Conservation (phyloP, 2,113 vertebrate species). For the Sinosuthora webbiana region DNA sequence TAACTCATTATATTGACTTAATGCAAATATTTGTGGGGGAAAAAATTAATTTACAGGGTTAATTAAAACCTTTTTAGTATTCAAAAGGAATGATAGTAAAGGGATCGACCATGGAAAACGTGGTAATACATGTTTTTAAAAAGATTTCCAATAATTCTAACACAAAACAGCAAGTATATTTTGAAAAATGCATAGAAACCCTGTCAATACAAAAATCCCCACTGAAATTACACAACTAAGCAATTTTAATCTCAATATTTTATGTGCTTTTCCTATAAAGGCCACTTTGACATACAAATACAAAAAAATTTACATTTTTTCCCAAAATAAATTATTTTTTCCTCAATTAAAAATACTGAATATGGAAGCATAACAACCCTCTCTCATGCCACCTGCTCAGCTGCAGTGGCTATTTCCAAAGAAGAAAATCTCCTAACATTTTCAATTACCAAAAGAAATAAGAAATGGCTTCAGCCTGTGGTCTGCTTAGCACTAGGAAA, state of each 20-base stretch:
- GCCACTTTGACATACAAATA: slow-evolving; percentile 64
- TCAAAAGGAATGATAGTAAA: slow-evolving; percentile 6
- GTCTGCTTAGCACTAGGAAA: background rate
- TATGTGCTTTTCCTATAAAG: slow-evolving; percentile 63
- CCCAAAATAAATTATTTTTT: slow-evolving; percentile 60
- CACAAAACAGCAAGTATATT: slow-evolving; percentile 46
- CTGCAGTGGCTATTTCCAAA: background rate
- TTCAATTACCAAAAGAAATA: background rate
- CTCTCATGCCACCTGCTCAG: background rate
- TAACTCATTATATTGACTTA: slow-evolving; percentile 26
- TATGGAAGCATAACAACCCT: slow-evolving; percentile 46
- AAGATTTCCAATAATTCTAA: slow-evolving; percentile 48
- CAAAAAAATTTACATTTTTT: slow-evolving; percentile 44
- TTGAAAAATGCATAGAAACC: slow-evolving; percentile 65
- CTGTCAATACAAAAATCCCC: slow-evolving; percentile 60
- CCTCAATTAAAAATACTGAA: slow-evolving; percentile 61
- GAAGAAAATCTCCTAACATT: background rate
- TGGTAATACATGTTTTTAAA: background rate
- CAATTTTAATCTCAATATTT: slow-evolving; percentile 39
- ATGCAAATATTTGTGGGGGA: slow-evolving; percentile 8
- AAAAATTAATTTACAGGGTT: slow-evolving; percentile 50
- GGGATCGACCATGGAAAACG: slow-evolving; percentile 3
- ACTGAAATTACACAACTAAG: slow-evolving; percentile 50
- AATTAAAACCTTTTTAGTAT: slow-evolving; percentile 29
- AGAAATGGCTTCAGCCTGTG: background rate